Conservation (phyloP, 2,888 invertebrate species). For the Heteromyza rotundicornis region DNA sequence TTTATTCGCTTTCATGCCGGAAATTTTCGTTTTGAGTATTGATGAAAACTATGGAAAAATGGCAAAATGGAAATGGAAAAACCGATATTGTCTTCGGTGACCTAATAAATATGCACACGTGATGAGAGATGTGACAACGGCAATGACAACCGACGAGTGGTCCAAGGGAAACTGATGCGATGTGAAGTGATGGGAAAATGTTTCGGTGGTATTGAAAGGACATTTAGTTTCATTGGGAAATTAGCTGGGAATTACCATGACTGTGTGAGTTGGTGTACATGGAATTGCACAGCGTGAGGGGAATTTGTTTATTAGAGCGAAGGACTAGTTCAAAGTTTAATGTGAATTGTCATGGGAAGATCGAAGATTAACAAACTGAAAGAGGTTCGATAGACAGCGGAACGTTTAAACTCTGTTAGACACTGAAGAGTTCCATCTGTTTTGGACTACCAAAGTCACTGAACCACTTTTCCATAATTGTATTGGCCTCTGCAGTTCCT, state of each 20-base stretch:
- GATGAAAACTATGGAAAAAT: background rate
- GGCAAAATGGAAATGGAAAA: background rate
- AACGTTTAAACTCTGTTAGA: too few relatives aligned
- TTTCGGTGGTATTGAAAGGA: background rate
- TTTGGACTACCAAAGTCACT: too few relatives aligned
- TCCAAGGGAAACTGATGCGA: background rate
- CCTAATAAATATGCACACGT: slow-evolving; percentile 3
- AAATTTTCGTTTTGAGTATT: background rate
- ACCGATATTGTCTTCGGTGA: background rate
- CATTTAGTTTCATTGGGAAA: too few relatives aligned
- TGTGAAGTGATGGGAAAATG: background rate
- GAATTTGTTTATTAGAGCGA: too few relatives aligned
- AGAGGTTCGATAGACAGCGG: too few relatives aligned
- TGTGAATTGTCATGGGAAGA: too few relatives aligned
- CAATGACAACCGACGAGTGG: background rate
- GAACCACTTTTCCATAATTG: too few relatives aligned
- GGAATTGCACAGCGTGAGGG: too few relatives aligned
- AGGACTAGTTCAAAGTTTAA: too few relatives aligned
- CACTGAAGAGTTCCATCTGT: too few relatives aligned
- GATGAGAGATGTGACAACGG: background rate
- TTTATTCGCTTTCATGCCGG: background rate
- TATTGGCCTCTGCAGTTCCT: too few relatives aligned
- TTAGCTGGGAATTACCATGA: background rate
- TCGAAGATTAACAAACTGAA: too few relatives aligned
- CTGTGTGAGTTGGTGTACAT: background rate